A percentile compares a stretch with the other conserved stretches of the same genome.
phyloP scores from a whole-genome alignment of 2,113 vertebrate genomes.

The Pterocles gutturalis region DNA sequence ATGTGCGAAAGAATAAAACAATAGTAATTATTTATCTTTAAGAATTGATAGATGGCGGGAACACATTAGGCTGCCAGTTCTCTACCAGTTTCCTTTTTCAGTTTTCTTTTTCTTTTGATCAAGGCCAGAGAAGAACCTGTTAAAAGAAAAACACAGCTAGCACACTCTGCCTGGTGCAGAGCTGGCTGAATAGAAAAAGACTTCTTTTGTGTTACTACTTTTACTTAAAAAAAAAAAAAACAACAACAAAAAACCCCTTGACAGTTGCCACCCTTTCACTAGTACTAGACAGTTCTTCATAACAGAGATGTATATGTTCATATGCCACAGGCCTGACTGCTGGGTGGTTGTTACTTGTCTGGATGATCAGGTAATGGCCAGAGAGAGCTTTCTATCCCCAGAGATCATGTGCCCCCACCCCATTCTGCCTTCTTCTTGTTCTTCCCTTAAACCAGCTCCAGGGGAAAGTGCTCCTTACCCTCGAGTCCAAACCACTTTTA shows the following conservation, averaged over 20 bases:
- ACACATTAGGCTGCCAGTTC: not conserved
- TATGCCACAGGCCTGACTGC: not conserved
- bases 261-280: not conserved
- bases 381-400: not conserved
- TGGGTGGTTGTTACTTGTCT: not conserved
- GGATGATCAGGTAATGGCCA: not conserved
- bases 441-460: not conserved
- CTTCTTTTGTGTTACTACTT: not conserved
- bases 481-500: not conserved
- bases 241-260: not conserved
- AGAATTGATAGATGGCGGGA: not conserved
- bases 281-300: no score
- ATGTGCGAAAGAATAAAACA: not conserved
- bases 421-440: not conserved
- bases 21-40: not conserved
- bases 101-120: not conserved
- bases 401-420: not conserved
- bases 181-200: not conserved
- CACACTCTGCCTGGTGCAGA: not conserved
- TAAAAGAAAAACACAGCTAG: not conserved
- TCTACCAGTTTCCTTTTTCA: not conserved
- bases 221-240: not conserved
- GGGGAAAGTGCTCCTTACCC: not conserved
- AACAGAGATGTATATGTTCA: accelerated
- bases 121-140: not conserved